These are phyloP conservation scores for Chrosomus eos DNA, from an alignment of 2,797 vertebrate species.

Conservation along the genomic window DNA sequence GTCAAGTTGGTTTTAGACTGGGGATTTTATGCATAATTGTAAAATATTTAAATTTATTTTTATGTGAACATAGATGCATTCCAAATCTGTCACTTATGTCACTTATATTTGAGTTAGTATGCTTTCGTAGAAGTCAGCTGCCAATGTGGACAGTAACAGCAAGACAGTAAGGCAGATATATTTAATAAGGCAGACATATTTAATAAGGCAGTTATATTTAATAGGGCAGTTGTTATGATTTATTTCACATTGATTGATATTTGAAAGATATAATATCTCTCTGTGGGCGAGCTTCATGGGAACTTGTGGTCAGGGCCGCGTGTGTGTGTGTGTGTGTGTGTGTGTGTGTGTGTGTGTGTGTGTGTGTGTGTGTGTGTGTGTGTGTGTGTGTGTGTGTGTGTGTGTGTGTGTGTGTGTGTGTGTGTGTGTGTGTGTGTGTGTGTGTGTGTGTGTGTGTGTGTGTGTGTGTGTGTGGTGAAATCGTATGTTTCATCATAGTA, in stretches of 20 bases:
- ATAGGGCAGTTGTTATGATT: slow-evolving; percentile 1
- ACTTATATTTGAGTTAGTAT: background rate
- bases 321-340: slow-evolving; percentile 35
- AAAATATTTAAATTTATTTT: background rate
- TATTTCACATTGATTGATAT: slow-evolving; percentile 25
- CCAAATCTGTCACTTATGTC: background rate
- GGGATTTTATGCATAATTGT: background rate
- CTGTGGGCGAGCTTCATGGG: slow-evolving; percentile 30
- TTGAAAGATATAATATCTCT: slow-evolving; percentile 22
- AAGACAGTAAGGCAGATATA: background rate
- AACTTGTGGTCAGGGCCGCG: slow-evolving; percentile 11
- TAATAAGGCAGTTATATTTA: background rate
- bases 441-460: slow-evolving; percentile 40
- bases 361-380: slow-evolving; percentile 41
- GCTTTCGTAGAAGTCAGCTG: background rate
- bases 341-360: slow-evolving; percentile 2
- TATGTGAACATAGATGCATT: background rate
- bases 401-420: slow-evolving; percentile 39
- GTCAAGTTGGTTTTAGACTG: background rate
- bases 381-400: slow-evolving; percentile 37
- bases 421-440: slow-evolving; percentile 37
- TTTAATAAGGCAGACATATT: background rate
- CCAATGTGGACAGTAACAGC: background rate
- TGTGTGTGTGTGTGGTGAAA: slow-evolving; percentile 31
- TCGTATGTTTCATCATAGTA: slow-evolving; percentile 17